Conservation (phyloP, 1,140 invertebrate genomes). For the Danaus plexippus region DNA sequence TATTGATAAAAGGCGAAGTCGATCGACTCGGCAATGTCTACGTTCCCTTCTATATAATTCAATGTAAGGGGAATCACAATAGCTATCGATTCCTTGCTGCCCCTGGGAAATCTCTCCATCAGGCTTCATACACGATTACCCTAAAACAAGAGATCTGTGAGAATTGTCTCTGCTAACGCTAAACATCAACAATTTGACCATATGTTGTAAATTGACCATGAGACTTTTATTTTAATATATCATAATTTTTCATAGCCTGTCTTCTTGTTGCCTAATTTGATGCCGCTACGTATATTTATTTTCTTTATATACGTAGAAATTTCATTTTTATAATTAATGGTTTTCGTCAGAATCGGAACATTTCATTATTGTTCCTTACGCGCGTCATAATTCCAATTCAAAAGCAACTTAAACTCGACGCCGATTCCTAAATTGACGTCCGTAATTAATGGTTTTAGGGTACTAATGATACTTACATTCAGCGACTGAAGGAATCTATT, state of each 20-base stretch:
- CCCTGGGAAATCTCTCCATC: slow-evolving; percentile 47
- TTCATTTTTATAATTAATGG: slow-evolving; percentile 16
- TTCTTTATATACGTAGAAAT: not conserved
- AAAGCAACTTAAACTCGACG: slow-evolving; percentile 24
- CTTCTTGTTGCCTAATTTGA: too few species aligned
- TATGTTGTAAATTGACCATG: too few species aligned
- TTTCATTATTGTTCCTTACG: slow-evolving; percentile 37
- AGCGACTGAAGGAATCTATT: slow-evolving; percentile 23
- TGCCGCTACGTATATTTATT: too few species aligned
- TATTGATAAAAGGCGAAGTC: slow-evolving; percentile 56
- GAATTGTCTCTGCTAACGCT: not conserved
- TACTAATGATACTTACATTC: slow-evolving; percentile 26
- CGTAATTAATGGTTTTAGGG: slow-evolving; percentile 46
- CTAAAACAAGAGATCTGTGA: slow-evolving; percentile 28
- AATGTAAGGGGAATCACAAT: slow-evolving; percentile 55
- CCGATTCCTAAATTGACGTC: slow-evolving; percentile 39
- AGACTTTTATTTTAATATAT: too few species aligned
- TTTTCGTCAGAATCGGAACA: slow-evolving; percentile 18
- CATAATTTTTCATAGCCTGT: too few species aligned
- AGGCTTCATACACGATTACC: slow-evolving; percentile 39
- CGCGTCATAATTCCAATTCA: slow-evolving; percentile 41
- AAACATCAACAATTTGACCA: too few species aligned
- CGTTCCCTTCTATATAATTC: slow-evolving; percentile 52
- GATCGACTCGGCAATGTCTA: slow-evolving; percentile 48
- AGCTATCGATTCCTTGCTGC: slow-evolving; percentile 50